Percentiles rank a stretch among this genome's conserved stretches.
Evolutionary conservation across 2,113 vertebrate species (phyloP).

Genomic region (Zosterops lateralis): DNA sequence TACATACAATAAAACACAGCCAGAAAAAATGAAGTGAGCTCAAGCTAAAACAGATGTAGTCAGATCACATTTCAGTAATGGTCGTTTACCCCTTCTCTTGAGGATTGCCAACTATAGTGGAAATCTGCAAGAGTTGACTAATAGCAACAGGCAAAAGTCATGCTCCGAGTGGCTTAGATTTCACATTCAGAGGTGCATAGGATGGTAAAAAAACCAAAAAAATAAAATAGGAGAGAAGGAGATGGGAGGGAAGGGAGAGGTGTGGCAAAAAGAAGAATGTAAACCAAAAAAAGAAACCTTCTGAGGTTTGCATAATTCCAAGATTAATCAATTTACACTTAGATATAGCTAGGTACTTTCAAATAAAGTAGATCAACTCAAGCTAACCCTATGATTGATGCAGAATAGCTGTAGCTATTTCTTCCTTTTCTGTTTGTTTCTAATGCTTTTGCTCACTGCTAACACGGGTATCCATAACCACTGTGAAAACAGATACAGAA

Average conservation of each 20-base stretch:
- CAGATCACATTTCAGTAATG: not conserved
- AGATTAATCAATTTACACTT: not conserved
- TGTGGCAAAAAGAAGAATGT: not conserved
- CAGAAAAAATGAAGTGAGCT: not conserved
- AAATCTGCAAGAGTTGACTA: not conserved
- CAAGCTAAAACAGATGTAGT: not conserved
- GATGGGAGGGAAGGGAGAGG: rapidly evolving
- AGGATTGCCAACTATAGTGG: not conserved
- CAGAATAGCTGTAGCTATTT: not conserved
- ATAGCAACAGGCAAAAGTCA: not conserved
- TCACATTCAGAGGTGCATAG: not conserved
- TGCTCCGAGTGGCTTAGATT: not conserved
- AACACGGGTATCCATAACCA: not conserved
- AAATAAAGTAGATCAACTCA: not conserved
- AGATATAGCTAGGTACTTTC: not conserved
- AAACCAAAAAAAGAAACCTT: not conserved
- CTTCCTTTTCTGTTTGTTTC: not conserved
- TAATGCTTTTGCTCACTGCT: not conserved
- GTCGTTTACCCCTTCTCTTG: not conserved
- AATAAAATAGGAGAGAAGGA: not conserved
- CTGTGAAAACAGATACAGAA: not conserved
- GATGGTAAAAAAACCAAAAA: not conserved
- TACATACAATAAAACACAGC: not conserved
- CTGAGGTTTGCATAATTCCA: not conserved
- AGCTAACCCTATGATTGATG: not conserved